Evolutionary conservation across 1,140 invertebrate species (phyloP).

Genomic region (Mactra quadrangularis): DNA sequence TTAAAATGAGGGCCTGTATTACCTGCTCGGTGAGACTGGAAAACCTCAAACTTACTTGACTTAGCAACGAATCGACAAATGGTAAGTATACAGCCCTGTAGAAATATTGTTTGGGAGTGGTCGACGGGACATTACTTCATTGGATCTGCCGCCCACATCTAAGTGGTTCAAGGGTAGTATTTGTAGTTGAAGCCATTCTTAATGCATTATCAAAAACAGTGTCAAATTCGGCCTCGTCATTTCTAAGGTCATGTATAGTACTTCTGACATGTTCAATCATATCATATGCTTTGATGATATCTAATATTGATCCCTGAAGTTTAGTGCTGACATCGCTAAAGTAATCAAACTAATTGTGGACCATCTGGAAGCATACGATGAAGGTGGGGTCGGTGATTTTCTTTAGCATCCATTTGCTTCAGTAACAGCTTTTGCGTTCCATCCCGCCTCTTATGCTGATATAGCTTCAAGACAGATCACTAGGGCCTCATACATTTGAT

Average conservation of each 20-base stretch:
- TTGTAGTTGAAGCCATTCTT: slow-evolving; percentile 47
- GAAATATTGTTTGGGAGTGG: slow-evolving; percentile 52
- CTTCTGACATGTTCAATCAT: slow-evolving; percentile 48
- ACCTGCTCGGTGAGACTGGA: not conserved
- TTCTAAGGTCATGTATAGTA: not conserved
- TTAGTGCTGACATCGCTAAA: slow-evolving; percentile 49
- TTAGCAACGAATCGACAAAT: slow-evolving; percentile 49
- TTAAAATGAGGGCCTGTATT: not conserved
- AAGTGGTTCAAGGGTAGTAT: slow-evolving; percentile 39
- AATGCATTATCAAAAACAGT: slow-evolving; percentile 19
- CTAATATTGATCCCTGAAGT: slow-evolving; percentile 56
- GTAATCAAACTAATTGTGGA: slow-evolving; percentile 61
- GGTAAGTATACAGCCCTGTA: slow-evolving; percentile 49
- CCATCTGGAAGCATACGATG: slow-evolving; percentile 60
- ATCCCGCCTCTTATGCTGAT: slow-evolving; percentile 23
- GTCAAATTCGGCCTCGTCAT: slow-evolving; percentile 42
- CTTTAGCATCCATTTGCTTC: slow-evolving; percentile 53
- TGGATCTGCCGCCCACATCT: slow-evolving; percentile 63
- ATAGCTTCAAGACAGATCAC: slow-evolving; percentile 52
- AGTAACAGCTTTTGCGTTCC: slow-evolving; percentile 56
- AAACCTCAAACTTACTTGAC: slow-evolving; percentile 10
- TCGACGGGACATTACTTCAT: slow-evolving; percentile 54
- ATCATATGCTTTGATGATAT: slow-evolving; percentile 57
- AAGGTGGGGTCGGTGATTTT: slow-evolving; percentile 60
- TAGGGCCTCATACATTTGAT: slow-evolving; percentile 55